phyloP scores from a whole-genome alignment of 2,888 invertebrate species.

The Leptinotarsa juncta region DNA sequence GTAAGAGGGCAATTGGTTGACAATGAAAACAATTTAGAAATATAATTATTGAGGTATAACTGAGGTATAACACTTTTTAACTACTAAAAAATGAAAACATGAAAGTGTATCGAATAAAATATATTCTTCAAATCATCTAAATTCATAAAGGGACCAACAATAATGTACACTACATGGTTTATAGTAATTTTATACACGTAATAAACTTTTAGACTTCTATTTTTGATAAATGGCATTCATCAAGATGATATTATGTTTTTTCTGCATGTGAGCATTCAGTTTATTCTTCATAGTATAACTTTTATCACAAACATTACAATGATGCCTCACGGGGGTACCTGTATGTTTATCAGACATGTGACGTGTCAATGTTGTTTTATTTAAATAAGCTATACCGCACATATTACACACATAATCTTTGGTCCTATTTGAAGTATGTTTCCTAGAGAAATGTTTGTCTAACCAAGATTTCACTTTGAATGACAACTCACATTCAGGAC shows the following conservation, averaged over 20 bases:
- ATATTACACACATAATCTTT: conserved; percentile 40
- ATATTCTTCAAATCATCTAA: background rate
- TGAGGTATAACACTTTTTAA: too few relatives aligned
- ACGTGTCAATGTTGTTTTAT: conserved; percentile 42
- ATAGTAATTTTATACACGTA: too few relatives aligned
- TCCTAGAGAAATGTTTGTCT: conserved; percentile 51
- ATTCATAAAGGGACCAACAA: background rate
- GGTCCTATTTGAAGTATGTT: conserved; percentile 38
- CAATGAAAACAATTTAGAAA: too few relatives aligned
- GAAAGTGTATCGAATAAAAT: background rate
- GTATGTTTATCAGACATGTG: conserved; percentile 41
- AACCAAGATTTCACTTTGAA: conserved; percentile 56
- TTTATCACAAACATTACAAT: conserved; percentile 41
- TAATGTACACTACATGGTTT: too few relatives aligned
- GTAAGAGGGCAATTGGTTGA: too few relatives aligned
- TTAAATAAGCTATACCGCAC: conserved; percentile 41
- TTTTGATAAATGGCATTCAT: conserved; percentile 18
- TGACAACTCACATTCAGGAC: conserved; percentile 52
- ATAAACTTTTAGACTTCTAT: background rate
- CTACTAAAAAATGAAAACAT: too few relatives aligned
- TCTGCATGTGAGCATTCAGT: conserved; percentile 40
- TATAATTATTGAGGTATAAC: too few relatives aligned
- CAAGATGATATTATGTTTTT: conserved; percentile 40
- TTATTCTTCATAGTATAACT: conserved; percentile 43
- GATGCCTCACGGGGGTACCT: conserved; percentile 34